Percentiles rank a stretch among this genome's conserved stretches.
Evolutionary conservation across 2,113 vertebrate genomes (phyloP).

Genomic region (Chloropsis hardwickii): DNA sequence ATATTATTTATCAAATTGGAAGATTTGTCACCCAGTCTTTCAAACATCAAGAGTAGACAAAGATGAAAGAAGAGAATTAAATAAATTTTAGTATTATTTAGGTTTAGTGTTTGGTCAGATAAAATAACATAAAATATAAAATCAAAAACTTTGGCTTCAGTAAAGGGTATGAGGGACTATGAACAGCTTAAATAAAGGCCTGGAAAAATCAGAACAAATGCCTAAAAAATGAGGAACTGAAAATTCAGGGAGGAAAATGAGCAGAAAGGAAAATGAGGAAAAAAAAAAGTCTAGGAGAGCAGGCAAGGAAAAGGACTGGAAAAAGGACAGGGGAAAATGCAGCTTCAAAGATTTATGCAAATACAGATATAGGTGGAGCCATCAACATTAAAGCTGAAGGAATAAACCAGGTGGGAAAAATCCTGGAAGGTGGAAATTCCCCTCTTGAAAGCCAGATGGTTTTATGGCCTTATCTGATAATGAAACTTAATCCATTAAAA

Average conservation of each 20-base stretch:
- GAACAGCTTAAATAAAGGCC: neutral
- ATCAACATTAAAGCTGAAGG: neutral
- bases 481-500: constrained; percentile 27
- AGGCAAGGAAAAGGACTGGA: neutral
- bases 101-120: neutral
- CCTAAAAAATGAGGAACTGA: neutral
- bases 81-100: neutral
- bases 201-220: neutral
- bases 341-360: neutral
- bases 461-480: neutral
- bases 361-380: neutral
- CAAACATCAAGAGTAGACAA: neutral
- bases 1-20: neutral
- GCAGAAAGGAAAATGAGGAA: neutral
- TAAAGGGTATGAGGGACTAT: neutral
- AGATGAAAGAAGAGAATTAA: neutral
- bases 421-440: neutral
- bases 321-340: neutral
- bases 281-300: neutral
- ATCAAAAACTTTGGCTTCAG: neutral
- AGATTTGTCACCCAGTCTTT: neutral
- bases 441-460: neutral
- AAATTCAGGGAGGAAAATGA: neutral
- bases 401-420: neutral
- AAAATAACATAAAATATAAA: neutral